Base-by-base conservation (phyloP, 30 jellyfish, hydroid and myxozoan species). In the Pseudorhiza aurosa region DNA sequence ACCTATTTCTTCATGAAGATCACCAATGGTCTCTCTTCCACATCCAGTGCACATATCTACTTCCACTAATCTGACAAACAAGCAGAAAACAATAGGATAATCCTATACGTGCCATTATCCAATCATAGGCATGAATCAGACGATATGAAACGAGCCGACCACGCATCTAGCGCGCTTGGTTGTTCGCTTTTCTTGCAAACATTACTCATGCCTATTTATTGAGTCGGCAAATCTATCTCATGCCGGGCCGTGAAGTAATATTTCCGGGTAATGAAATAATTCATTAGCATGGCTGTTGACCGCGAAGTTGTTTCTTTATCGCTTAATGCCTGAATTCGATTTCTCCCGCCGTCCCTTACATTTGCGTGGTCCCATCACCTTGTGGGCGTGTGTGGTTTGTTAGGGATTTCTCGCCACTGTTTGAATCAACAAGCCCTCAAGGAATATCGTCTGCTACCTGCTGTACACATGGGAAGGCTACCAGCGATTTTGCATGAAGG, bases 121-220 rank as follows among this genome's bases (percentile, higher is more conserved):
- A 80, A 65, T 80, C 81, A 55, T 68, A 80, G 77, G 37, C 84
- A 47, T 65, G 80, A 80, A 47, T 80, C 91, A 80, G 49, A 17
- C 77, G 46, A 44, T 33, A 9, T 72, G 8, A 72, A 51, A 55
- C 72, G 32, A 56, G 86, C 86, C 84, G 83, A 64, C 77, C 79
- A 49, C 51, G 43, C 83, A 46, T 58, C 50, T 17, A 35, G 77
- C 91, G 72, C 50, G 74, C 71, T 32, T 53, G 37, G 31, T 60
- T 29, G 91, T 57, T 65, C 83, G 77, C 83, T 51, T 55, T 40
- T n/a, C 21, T 15, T 39, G 59, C 70, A 29, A 42, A n/a, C 80
- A 80, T 80, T 80, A 80, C 91, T 80, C 91, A 80, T 80, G 75
- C 83, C 37, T 80, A 75, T 80, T 77, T 80, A 62, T 70, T 62